Percentiles rank a stretch among this genome's conserved stretches.
Evolutionary conservation across 2,888 invertebrate genomes (phyloP).

Genomic region (Drosophila tanythrix): DNA sequence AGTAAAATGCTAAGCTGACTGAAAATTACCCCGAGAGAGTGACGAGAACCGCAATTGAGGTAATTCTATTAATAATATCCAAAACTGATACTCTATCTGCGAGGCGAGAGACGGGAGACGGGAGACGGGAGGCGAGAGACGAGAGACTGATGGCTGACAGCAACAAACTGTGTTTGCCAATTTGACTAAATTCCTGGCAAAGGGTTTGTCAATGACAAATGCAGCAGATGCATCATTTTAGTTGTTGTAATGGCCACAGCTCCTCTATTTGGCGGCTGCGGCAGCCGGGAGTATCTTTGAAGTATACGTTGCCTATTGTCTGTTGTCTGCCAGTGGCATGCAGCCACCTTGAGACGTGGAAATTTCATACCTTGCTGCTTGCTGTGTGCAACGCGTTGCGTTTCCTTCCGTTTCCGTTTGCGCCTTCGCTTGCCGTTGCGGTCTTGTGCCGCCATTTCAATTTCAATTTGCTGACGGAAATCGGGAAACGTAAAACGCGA

Average conservation of each 20-base stretch:
- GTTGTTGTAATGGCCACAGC: background rate
- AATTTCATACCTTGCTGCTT: conserved; percentile 42
- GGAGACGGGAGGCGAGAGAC: too few species aligned
- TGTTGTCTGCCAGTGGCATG: conserved; percentile 27
- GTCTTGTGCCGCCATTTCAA: conserved; percentile 61
- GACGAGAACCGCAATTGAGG: background rate
- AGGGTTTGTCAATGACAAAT: conserved; percentile 2
- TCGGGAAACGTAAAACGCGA: conserved; percentile 32
- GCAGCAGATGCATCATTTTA: conserved; percentile 1
- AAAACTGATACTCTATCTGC: background rate
- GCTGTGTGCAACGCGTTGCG: conserved; percentile 45
- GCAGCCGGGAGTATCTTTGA: background rate
- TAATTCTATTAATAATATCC: background rate
- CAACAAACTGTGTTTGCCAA: background rate
- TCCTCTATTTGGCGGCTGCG: background rate
- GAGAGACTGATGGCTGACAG: background rate
- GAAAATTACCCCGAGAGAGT: background rate
- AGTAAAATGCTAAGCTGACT: too few species aligned
- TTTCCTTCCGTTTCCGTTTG: conserved; percentile 49
- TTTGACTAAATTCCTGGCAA: background rate
- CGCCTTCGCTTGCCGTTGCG: conserved; percentile 28
- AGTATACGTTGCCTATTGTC: background rate
- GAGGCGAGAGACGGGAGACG: background rate
- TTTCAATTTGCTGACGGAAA: conserved; percentile 74
- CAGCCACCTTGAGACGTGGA: conserved; percentile 33